Conservation (phyloP, 2,888 invertebrate species). For the Rotaria socialis region DNA sequence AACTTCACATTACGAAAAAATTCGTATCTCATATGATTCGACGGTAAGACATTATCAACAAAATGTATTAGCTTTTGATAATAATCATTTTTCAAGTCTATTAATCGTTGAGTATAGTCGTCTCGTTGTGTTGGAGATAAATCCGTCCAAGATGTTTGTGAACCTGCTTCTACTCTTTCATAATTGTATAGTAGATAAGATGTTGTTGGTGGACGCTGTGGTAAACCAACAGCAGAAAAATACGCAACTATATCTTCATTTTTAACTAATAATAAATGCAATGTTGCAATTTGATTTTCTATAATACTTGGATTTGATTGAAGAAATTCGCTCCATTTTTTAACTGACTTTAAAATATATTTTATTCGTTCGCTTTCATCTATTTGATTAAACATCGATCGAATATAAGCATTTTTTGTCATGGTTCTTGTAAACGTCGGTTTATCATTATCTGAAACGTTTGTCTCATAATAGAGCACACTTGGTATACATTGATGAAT, state of each 20-base stretch:
- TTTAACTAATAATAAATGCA: not conserved
- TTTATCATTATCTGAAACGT: not conserved
- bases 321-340: constrained; percentile 29
- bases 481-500: constrained; percentile 5
- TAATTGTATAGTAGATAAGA: not conserved
- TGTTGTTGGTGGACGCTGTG: not conserved
- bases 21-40: constrained; percentile 8
- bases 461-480: not conserved
- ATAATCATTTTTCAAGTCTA: not conserved
- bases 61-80: not conserved
- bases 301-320: not conserved
- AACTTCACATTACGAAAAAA: constrained; percentile 23
- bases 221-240: constrained; percentile 8
- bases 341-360: not conserved
- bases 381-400: not conserved
- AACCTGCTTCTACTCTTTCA: not conserved
- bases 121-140: not conserved
- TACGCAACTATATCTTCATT: not conserved
- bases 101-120: not conserved
- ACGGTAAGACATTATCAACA: not conserved
- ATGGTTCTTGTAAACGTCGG: not conserved
- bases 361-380: not conserved
- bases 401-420: not conserved
- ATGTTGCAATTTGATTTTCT: not conserved
- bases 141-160: not conserved